Base-by-base conservation (phyloP, 2,888 invertebrate species). In the Lagria hirta region DNA sequence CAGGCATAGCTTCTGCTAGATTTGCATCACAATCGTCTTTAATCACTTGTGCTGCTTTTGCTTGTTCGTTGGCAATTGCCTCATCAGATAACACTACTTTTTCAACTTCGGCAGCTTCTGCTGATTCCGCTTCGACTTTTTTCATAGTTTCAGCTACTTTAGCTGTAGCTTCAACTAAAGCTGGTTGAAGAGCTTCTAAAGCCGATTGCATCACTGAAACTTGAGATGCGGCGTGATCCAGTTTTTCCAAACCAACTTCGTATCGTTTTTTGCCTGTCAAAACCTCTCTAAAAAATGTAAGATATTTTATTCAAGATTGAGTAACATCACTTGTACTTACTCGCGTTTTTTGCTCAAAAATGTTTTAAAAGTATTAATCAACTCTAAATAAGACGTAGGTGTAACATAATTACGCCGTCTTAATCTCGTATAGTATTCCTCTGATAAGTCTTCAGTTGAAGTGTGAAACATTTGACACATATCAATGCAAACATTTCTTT, bases 11-110 rank as follows among this genome's bases (percentile, higher is more conserved):
- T 70, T 92, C 92, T 0, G 90, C 87, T 48, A 97, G 72, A 65
- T 93, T 88, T 2, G 86, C 85, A 68, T 96, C 95, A 67, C 96
- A 96, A 62, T 97, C 96, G 42, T 88, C 86, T 72, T 91, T 93
- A 48, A 96, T 96, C 2, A 77, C 87, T 75, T 89, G 86, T 0
- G 90, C 89, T 50, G 79, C 80, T 59, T 71, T 72, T 0, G 85
- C 85, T 75, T 90, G 89, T 57, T 84, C 85, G 48, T 78, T 85
- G 4, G 94, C 95, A 4, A 84, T 77, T 17, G 79, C 81, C 68
- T 91, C 90, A 60, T 91, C 91, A 1, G 79, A 77, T 60, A 84
- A 78, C 2, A 96, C 94, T 52, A 86, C 80, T 69, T 86, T 78
- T 59, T 88, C 88, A 0, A 88, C 83, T 62, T 88, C 77, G 11